These are phyloP conservation scores for Cephus spinipes DNA, from an alignment of 2,888 invertebrate species.

Conservation along the genomic window DNA sequence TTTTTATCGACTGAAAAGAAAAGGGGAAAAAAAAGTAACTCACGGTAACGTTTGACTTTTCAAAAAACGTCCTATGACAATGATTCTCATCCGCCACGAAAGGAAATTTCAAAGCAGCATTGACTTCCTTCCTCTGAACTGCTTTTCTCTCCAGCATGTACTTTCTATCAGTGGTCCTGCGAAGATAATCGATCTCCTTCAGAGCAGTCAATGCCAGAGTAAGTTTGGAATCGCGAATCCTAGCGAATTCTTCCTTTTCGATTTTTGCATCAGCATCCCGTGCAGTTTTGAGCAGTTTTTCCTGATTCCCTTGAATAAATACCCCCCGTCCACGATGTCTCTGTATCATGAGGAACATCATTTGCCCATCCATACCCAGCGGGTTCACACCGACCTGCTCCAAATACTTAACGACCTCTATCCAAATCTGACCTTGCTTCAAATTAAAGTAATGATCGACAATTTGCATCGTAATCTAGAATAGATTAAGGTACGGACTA, in stretches of 20 bases:
- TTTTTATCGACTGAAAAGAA: neutral
- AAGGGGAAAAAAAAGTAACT: conserved; percentile 12
- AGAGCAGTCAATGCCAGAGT: conserved; percentile 60
- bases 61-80: conserved; percentile 42
- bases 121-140: conserved; percentile 37
- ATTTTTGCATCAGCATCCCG: conserved; percentile 50
- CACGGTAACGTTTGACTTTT: conserved; percentile 45
- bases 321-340: conserved; percentile 59
- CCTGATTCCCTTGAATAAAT: conserved; percentile 58
- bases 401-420: conserved; percentile 61
- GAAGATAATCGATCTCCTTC: conserved; percentile 61
- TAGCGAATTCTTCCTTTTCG: conserved; percentile 60
- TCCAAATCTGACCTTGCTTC: conserved; percentile 67
- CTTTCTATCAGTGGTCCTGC: conserved; percentile 60
- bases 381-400: conserved; percentile 57
- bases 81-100: conserved; percentile 18
- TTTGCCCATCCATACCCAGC: conserved; percentile 59
- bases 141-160: conserved; percentile 57
- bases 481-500: neutral
- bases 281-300: conserved; percentile 47
- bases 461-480: conserved; percentile 64
- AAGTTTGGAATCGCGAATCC: conserved; percentile 59
- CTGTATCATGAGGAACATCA: conserved; percentile 57
- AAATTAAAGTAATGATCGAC: conserved; percentile 66
- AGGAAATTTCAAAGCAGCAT: conserved; percentile 37